Percentiles rank a stretch among this genome's conserved stretches.
phyloP scores from a whole-genome alignment of 2,113 vertebrate genomes.

The Hipposideros armiger region DNA sequence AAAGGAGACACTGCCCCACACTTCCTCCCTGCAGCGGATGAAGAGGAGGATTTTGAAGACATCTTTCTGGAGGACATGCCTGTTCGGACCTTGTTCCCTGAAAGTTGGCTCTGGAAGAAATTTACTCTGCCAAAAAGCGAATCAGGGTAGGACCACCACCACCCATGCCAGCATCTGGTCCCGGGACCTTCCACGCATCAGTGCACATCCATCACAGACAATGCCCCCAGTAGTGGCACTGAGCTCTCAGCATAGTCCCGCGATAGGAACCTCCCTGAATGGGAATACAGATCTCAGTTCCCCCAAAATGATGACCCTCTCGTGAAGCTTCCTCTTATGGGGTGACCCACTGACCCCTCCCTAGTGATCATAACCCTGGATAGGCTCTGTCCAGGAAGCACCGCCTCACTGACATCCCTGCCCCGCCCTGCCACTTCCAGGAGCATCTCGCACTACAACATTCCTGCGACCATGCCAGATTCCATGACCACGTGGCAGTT shows the following conservation, averaged over 20 bases:
- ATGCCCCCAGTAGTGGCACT: rapidly evolving
- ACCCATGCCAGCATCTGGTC: background rate
- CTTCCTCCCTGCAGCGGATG: background rate
- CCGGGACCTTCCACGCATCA: background rate
- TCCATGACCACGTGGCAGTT: constrained; percentile 82
- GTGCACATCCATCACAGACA: too few species aligned
- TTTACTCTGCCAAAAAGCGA: background rate
- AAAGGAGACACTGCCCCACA: background rate
- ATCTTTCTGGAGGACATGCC: background rate
- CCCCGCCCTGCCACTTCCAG: background rate
- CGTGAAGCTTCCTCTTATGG: background rate
- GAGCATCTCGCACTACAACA: background rate
- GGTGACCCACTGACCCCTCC: background rate
- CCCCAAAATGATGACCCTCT: background rate
- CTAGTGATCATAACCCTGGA: background rate
- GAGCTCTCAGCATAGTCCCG: background rate
- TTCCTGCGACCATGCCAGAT: background rate
- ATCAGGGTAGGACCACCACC: background rate
- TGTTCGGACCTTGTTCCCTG: constrained; percentile 57
- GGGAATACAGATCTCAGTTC: background rate
- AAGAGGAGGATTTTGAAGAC: background rate
- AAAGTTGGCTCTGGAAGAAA: constrained; percentile 74
- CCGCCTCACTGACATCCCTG: background rate
- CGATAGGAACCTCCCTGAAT: background rate
- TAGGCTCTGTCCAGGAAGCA: background rate